These are phyloP conservation scores for Casuarius casuarius DNA, from an alignment of 2,113 vertebrate genomes.

Conservation along the genomic window DNA sequence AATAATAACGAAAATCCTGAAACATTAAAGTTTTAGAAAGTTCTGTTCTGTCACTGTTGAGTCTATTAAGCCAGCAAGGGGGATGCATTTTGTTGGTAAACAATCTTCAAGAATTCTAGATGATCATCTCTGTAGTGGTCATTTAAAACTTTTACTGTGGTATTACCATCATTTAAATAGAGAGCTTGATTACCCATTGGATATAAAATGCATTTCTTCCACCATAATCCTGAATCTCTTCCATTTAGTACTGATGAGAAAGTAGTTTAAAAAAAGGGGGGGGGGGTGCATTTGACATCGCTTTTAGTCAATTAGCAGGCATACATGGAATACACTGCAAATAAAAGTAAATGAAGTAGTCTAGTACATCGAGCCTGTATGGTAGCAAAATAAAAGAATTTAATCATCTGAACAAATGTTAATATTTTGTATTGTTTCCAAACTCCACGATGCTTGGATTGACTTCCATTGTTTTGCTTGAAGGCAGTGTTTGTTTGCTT, in stretches of 20 bases:
- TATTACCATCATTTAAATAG: background rate
- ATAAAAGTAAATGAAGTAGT: background rate
- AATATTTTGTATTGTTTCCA: slow-evolving; percentile 41
- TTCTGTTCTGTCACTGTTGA: background rate
- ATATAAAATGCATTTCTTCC: background rate
- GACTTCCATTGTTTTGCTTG: slow-evolving; percentile 8
- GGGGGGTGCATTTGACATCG: rapidly evolving
- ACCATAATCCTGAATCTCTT: background rate
- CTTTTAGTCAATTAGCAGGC: background rate
- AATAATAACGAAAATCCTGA: background rate
- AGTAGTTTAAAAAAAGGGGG: background rate
- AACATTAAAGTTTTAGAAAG: background rate
- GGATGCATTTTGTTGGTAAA: background rate
- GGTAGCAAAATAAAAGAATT: slow-evolving; percentile 1
- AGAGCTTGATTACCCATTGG: background rate
- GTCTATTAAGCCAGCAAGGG: background rate
- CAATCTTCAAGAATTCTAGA: background rate
- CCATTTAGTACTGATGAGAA: background rate
- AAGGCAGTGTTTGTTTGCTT: background rate
- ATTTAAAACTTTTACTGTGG: background rate
- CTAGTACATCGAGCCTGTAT: background rate
- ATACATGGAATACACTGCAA: background rate
- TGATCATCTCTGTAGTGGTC: background rate
- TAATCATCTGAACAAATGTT: slow-evolving; percentile 48
- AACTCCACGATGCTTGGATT: slow-evolving; percentile 34